Base-by-base conservation (phyloP, 2,797 vertebrate genomes). In the Peromyscus aztecus region DNA sequence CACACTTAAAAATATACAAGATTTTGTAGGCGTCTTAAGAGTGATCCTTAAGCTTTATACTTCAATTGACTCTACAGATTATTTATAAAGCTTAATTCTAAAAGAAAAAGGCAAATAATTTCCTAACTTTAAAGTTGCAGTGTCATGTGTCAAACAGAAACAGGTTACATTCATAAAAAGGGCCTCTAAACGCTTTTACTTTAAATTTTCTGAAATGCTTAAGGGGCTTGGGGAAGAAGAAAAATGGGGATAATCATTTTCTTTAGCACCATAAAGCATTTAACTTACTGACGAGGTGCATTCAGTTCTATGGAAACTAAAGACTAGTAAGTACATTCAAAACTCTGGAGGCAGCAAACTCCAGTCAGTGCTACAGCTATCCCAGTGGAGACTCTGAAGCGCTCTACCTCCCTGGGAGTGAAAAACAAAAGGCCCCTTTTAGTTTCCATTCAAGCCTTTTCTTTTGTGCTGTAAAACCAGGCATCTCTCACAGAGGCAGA, bases 1-100 rank as follows among this genome's bases (percentile, higher is more conserved):
- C 99, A 99, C 99, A 99, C 99, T 99, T 99, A 99, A 99, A 99
- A 99, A 99, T 99, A 99, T 99, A 99, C 99, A 99, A 99, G 99
- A 99, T 99, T 99, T 99, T 99, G 99, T 99, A 99, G 98, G 99
- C 99, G 99, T 99, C 99, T 99, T 99, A 99, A 97, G 99, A 99
- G 99, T 99, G 98, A 99, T 99, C 99, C 99, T 99, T 99, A 99
- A 99, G 99, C 99, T 99, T 99, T 99, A 99, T 99, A 99, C 99
- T 99, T 99, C 99, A 99, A 99, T 99, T 99, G 99, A 99, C 99
- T 99, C 99, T 99, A 99, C 99, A 99, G 99, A 99, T 99, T 99
- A 99, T 99, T 99, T 99, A 99, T 99, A 99, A 99, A 99, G 99
- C 99, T 99, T 99, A 98, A 97, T 98, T 99, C 99, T 99, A 98